phyloP scores from a whole-genome alignment of 2,113 vertebrate species.

The Lethenteron reissneri region DNA sequence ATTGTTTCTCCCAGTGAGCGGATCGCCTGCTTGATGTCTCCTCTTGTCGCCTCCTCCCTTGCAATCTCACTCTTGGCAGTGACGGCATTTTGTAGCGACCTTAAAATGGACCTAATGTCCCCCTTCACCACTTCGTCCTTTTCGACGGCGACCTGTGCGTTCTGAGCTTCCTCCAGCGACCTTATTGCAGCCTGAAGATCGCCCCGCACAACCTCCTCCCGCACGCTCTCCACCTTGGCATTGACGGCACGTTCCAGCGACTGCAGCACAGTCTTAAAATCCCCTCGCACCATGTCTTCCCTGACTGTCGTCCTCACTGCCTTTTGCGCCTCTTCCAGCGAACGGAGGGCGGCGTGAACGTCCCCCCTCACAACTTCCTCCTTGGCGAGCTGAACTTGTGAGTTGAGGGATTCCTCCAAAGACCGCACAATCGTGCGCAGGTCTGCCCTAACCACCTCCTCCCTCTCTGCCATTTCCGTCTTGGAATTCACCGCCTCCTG shows the following conservation, averaged over 20 bases:
- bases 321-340: background rate
- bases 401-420: background rate
- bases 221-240: constrained; percentile 21
- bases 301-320: background rate
- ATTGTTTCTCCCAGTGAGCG: constrained; percentile 37
- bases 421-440: constrained; percentile 10
- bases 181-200: constrained; percentile 41
- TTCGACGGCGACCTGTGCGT: constrained; percentile 32
- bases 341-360: background rate
- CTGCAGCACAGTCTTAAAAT: constrained; percentile 41
- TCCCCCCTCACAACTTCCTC: background rate
- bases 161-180: constrained; percentile 39
- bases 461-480: constrained; percentile 28
- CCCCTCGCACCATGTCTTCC: background rate
- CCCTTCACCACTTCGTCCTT: constrained; percentile 48
- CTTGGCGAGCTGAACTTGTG: constrained; percentile 3
- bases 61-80: constrained; percentile 23
- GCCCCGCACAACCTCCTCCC: constrained; percentile 40
- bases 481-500: constrained; percentile 41
- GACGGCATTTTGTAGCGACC: constrained; percentile 26
- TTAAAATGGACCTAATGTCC: constrained; percentile 31
- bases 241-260: constrained; percentile 22
- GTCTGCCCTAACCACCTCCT: constrained; percentile 43
- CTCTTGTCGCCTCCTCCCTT: constrained; percentile 38
- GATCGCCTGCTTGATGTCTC: constrained; percentile 40